Evolutionary conservation across 2,113 vertebrate genomes (phyloP).

Genomic region (Heterocephalus glaber): DNA sequence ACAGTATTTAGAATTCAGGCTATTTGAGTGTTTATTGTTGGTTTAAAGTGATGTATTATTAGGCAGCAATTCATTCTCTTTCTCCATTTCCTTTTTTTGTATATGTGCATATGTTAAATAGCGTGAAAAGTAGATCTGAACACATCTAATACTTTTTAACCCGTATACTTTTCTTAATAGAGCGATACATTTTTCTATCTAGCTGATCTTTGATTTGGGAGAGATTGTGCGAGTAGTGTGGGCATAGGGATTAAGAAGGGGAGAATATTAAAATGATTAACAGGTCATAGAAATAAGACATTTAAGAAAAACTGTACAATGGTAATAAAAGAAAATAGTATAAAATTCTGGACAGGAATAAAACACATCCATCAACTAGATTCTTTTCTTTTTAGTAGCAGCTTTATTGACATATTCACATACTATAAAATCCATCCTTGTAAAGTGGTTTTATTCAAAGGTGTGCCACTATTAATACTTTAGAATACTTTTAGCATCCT

Average conservation of each 20-base stretch:
- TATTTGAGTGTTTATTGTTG: constrained; percentile 38
- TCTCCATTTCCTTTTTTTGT: not conserved
- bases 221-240: not conserved
- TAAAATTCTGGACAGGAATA: not conserved
- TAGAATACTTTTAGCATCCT: not conserved
- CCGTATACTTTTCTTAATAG: constrained; percentile 35
- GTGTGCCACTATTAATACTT: not conserved
- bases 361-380: not conserved
- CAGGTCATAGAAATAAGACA: not conserved
- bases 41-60: constrained; percentile 32
- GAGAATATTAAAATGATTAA: not conserved
- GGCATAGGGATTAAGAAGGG: not conserved
- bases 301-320: not conserved
- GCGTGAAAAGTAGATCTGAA: constrained; percentile 48
- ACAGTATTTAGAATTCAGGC: constrained; percentile 55
- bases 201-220: constrained; percentile 48
- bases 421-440: constrained; percentile 27
- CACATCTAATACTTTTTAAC: constrained; percentile 29
- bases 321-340: constrained; percentile 6
- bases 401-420: constrained; percentile 15
- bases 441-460: constrained; percentile 27
- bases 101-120: not conserved
- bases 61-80: not conserved
- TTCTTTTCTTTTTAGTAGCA: constrained; percentile 17
- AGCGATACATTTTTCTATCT: constrained; percentile 22